Conservation (phyloP, 2,113 vertebrate species). For the Mormyrus lacerda region DNA sequence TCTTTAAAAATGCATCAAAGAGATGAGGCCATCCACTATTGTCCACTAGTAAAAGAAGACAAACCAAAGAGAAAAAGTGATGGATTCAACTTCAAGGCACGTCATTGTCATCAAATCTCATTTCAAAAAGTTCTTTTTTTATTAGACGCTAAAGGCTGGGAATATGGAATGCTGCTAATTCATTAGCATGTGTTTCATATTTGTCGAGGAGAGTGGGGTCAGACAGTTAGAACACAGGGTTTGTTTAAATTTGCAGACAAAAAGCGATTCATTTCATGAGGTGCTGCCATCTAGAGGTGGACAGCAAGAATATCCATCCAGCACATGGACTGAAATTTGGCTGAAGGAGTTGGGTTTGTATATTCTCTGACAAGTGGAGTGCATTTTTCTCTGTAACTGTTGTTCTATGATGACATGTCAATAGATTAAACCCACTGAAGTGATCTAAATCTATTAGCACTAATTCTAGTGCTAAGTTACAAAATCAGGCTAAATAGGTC, state of each 20-base stretch:
- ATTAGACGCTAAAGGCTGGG: not conserved
- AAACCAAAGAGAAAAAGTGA: not conserved
- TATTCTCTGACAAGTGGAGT: not conserved
- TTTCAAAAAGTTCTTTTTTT: not conserved
- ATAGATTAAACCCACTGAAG: not conserved
- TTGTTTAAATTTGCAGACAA: not conserved
- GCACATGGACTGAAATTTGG: not conserved
- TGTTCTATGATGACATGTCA: not conserved
- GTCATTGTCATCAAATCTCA: not conserved
- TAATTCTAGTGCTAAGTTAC: not conserved
- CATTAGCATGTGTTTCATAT: not conserved
- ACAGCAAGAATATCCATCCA: not conserved
- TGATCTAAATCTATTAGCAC: too few species aligned
- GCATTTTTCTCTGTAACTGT: not conserved
- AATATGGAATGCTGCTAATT: not conserved
- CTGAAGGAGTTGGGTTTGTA: not conserved
- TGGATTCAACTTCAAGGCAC: not conserved
- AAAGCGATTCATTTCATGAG: not conserved
- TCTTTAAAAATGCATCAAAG: constrained; percentile 42
- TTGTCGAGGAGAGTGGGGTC: not conserved
- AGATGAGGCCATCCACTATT: constrained; percentile 55
- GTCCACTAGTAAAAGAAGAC: constrained; percentile 40
- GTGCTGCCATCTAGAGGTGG: not conserved
- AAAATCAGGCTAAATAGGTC: not conserved
- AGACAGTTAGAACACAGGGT: not conserved